Evolutionary conservation across 1,140 invertebrate genomes (phyloP).

Genomic region (Drosophila bocqueti): DNA sequence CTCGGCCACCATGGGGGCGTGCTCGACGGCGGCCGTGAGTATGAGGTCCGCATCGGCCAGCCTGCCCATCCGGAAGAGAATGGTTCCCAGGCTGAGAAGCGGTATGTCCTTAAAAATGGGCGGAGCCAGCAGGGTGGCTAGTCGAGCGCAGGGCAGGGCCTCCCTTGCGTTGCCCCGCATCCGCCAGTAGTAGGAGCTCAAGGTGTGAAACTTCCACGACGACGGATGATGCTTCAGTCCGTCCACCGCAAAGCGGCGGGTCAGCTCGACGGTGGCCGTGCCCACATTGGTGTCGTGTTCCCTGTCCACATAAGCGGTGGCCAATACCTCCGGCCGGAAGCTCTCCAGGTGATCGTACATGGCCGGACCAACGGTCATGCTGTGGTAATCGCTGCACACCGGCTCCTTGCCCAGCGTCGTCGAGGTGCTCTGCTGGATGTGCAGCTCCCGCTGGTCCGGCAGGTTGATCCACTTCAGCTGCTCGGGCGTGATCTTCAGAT

Average conservation of each 20-base stretch:
- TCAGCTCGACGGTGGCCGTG: constrained; percentile 88
- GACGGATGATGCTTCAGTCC: constrained; percentile 89
- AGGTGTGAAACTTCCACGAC: constrained; percentile 94
- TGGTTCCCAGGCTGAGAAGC: constrained; percentile 92
- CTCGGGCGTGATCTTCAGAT: constrained; percentile 68
- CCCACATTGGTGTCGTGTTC: constrained; percentile 88
- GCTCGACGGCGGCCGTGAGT: constrained; percentile 92
- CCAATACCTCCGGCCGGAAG: constrained; percentile 89
- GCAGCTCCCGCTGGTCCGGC: constrained; percentile 57
- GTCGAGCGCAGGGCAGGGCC: constrained; percentile 92
- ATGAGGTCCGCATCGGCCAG: constrained; percentile 92
- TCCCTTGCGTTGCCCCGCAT: constrained; percentile 91
- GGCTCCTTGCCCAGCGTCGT: constrained; percentile 85
- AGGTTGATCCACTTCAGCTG: constrained; percentile 69
- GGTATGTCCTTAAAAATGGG: constrained; percentile 92
- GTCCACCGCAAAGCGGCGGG: constrained; percentile 81
- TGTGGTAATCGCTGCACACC: constrained; percentile 87
- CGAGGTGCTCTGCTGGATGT: constrained; percentile 19
- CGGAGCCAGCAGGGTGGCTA: constrained; percentile 92
- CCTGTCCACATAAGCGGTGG: constrained; percentile 88
- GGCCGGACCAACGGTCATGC: constrained; percentile 85
- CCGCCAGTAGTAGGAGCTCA: constrained; percentile 94
- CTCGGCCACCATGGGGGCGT: constrained; percentile 89
- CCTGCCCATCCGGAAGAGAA: constrained; percentile 90
- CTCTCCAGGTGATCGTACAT: constrained; percentile 92